Conservation (phyloP, 2,113 vertebrate species). For the Onychostruthus taczanowskii region DNA sequence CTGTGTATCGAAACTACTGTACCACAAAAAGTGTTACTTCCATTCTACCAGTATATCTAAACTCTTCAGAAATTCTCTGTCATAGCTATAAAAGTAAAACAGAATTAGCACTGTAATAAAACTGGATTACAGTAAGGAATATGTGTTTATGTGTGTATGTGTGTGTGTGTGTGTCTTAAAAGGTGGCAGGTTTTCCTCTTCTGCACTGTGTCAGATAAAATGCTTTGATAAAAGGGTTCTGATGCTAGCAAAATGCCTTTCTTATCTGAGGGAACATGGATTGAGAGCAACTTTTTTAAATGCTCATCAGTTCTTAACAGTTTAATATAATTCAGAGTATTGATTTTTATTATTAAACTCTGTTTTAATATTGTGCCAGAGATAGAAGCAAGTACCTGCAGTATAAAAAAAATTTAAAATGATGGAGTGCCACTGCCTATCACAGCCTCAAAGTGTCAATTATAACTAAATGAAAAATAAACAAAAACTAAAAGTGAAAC, state of each 20-base stretch:
- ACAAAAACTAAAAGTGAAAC: not conserved
- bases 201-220: not conserved
- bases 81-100: not conserved
- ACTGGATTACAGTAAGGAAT: not conserved
- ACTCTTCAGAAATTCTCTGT: not conserved
- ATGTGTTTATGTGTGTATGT: not conserved
- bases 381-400: not conserved
- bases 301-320: not conserved
- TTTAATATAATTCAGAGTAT: not conserved
- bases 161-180: not conserved
- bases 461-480: not conserved
- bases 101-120: not conserved
- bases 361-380: not conserved
- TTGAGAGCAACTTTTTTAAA: not conserved
- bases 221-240: not conserved
- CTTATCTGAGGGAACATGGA: not conserved
- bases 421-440: not conserved
- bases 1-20: not conserved
- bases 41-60: not conserved
- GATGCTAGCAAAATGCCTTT: not conserved
- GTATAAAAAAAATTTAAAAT: not conserved
- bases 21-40: not conserved
- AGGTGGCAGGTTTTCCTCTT: not conserved
- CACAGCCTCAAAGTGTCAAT: not conserved
- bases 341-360: conserved; percentile 7